phyloP scores from a whole-genome alignment of 2,113 vertebrate genomes.

The Laticauda colubrina region DNA sequence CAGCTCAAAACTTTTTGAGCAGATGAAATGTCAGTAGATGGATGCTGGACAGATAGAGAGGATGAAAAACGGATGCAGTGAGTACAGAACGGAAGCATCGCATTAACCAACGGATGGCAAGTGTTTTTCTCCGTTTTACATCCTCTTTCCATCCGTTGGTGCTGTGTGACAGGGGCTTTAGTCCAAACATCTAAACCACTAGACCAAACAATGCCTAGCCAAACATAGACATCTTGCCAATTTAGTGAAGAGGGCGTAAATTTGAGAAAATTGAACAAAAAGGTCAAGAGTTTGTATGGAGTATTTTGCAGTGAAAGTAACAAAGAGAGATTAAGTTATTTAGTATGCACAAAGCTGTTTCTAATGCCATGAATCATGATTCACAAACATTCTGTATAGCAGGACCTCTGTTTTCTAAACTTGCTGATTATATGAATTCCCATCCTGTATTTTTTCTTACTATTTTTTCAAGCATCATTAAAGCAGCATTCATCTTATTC shows the following conservation, averaged over 20 bases:
- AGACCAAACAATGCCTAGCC: not conserved
- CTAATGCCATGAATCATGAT: constrained; percentile 11
- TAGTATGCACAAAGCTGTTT: not conserved
- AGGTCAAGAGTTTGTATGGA: not conserved
- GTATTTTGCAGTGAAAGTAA: not conserved
- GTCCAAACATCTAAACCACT: not conserved
- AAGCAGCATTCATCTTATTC: not conserved
- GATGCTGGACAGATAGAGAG: too few relatives aligned
- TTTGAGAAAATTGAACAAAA: not conserved
- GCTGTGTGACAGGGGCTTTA: not conserved
- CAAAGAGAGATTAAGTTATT: not conserved
- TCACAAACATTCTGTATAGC: not conserved
- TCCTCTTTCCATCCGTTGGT: too few relatives aligned
- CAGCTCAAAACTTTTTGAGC: too few relatives aligned
- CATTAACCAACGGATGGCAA: too few relatives aligned
- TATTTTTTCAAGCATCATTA: not conserved
- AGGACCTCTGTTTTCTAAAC: not conserved
- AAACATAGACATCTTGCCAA: not conserved
- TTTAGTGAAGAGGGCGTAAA: not conserved
- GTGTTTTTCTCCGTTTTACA: too few relatives aligned
- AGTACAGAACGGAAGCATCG: too few relatives aligned
- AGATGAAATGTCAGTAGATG: too few relatives aligned
- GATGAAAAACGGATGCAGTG: too few relatives aligned
- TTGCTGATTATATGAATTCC: not conserved
- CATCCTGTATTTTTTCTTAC: not conserved